Conservation (phyloP, 2,113 vertebrate species). For the Conger conger region DNA sequence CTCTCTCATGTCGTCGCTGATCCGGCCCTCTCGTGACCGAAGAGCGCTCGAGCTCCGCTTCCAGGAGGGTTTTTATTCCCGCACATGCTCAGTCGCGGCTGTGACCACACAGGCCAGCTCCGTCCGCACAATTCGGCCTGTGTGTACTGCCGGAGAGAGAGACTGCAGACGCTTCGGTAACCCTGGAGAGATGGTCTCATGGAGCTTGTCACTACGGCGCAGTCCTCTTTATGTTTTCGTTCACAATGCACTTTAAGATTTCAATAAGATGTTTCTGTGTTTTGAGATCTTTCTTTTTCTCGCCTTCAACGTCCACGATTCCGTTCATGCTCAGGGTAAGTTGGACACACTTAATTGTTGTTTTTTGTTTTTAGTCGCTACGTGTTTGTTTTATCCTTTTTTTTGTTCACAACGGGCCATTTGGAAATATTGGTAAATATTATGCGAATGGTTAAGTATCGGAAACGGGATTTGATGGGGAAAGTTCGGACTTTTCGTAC, state of each 20-base stretch:
- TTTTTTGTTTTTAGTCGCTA: background rate
- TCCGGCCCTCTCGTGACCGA: slow-evolving; percentile 35
- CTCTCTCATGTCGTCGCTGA: slow-evolving; percentile 32
- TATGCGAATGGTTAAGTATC: background rate
- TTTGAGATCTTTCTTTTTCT: slow-evolving; percentile 64
- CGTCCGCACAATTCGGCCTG: slow-evolving; percentile 39
- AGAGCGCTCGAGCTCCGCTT: slow-evolving; percentile 12
- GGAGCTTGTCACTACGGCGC: slow-evolving; percentile 57
- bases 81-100: slow-evolving; percentile 56
- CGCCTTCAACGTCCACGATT: slow-evolving; percentile 56
- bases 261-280: slow-evolving; percentile 74
- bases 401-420: background rate
- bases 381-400: slow-evolving; percentile 18
- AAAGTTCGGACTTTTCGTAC: background rate
- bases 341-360: slow-evolving; percentile 19
- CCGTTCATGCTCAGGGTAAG: slow-evolving; percentile 73
- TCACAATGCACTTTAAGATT: slow-evolving; percentile 73
- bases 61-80: slow-evolving; percentile 2
- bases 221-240: slow-evolving; percentile 57
- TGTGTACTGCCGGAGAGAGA: slow-evolving; percentile 43
- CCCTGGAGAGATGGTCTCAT: slow-evolving; percentile 51
- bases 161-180: slow-evolving; percentile 44
- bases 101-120: slow-evolving; percentile 30
- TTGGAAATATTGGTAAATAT: background rate
- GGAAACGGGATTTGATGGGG: background rate